Percentiles rank a stretch among this genome's conserved stretches.
Evolutionary conservation across 2,113 vertebrate species (phyloP).

Genomic region (Euleptes europaea): DNA sequence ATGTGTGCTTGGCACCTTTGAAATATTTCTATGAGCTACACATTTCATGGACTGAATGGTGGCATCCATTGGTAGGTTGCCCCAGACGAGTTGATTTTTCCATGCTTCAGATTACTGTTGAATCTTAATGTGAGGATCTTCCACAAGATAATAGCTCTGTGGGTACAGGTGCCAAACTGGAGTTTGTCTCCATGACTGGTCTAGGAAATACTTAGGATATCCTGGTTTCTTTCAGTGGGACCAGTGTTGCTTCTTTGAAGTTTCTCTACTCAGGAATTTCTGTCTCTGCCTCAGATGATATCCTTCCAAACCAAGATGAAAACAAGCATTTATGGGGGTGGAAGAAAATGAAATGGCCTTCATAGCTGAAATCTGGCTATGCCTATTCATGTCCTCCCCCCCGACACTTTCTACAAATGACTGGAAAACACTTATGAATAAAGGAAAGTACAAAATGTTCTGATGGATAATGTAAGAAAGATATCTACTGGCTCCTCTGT

Average conservation of each 20-base stretch:
- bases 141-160: not conserved
- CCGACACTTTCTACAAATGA: not conserved
- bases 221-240: not conserved
- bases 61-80: not conserved
- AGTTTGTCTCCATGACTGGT: not conserved
- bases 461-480: not conserved
- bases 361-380: constrained; percentile 9
- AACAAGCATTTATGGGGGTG: constrained; percentile 24
- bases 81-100: not conserved
- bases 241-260: not conserved
- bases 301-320: not conserved
- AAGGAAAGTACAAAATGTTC: constrained; percentile 15
- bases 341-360: constrained; percentile 11
- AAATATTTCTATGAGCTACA: not conserved
- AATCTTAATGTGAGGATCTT: not conserved
- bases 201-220: not conserved
- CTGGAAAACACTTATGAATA: not conserved
- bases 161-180: not conserved
- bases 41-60: not conserved
- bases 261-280: not conserved
- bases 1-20: not conserved
- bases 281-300: not conserved
- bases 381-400: not conserved
- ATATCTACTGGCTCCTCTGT: not conserved
- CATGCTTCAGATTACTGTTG: not conserved